phyloP scores from a whole-genome alignment of 2,113 vertebrate genomes.

The Nyctereutes procyonoides region DNA sequence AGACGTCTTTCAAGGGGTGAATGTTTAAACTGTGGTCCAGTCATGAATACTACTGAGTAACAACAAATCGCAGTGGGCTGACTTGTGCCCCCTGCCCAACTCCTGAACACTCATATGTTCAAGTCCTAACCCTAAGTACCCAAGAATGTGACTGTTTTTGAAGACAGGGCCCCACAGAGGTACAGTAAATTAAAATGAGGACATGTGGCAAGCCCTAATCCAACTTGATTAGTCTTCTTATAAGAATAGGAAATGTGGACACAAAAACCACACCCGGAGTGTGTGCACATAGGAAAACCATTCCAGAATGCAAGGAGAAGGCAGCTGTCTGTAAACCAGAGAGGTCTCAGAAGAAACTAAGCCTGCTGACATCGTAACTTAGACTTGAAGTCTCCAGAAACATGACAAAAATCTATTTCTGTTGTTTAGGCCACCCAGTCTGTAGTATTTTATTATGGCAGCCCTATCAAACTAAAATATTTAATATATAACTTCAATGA shows the following conservation, averaged over 20 bases:
- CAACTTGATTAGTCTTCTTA: neutral
- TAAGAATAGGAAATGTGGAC: neutral
- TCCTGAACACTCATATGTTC: neutral
- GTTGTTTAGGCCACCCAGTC: neutral
- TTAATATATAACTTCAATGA: neutral
- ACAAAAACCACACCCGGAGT: neutral
- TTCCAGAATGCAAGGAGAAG: neutral
- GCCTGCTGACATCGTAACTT: neutral
- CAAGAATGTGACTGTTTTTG: neutral
- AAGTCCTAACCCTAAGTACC: neutral
- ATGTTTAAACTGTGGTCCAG: neutral
- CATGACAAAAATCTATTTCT: slow-evolving; percentile 6
- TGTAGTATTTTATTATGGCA: neutral
- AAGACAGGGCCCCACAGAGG: neutral
- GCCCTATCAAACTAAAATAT: neutral
- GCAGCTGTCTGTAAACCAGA: neutral
- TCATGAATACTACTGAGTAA: neutral
- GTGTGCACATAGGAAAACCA: neutral
- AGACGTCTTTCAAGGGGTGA: neutral
- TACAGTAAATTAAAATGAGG: neutral
- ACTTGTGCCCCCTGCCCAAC: neutral
- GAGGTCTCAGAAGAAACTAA: slow-evolving; percentile 9
- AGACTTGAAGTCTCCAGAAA: neutral
- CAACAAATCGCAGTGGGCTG: neutral
- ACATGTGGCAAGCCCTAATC: neutral